Evolutionary conservation across 2,888 invertebrate species (phyloP), one percentile per base, ranked within the genome.

Genomic region (Euzophera pinguis): DNA sequence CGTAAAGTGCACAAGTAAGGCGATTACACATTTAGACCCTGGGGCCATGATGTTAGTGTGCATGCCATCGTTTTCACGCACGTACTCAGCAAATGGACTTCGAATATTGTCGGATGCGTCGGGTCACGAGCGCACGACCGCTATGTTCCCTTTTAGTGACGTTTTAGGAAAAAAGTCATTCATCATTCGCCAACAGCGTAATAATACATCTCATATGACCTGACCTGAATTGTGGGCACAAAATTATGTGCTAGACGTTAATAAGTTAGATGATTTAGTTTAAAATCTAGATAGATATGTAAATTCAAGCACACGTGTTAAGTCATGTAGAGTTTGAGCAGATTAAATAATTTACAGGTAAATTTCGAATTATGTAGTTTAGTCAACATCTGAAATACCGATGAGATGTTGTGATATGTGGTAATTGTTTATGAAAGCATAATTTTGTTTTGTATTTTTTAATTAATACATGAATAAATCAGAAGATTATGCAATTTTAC

Each of bases 91-190:
- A 73, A 81, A 83, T 81, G 75, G 77, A 72, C 71, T 74, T 64
- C 66, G 72, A 79, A 79, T 80, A 81, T 81, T 69, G 77, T 71
- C 65, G 75, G 77, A 80, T 74, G 75, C 78, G 76, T 77, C 79
- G 75, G 78, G 81, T 81, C 84, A 79, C 79, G 78, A 60, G 65
- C 63, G 65, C 77, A 78, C 79, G 79, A 73, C 69, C 68, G 59
- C 49, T 22, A 42, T 50, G 54, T 51, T 57, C 54, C 58, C 54
- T 56, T 39, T 52, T 39, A 53, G 59, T 56, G 63, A 61, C 60
- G 57, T 57, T 64, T 64, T 59, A 55, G 58, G 59, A 58, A 63
- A 66, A 69, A 74, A 67, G 64, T 71, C 71, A 78, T 80, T 73
- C 69, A 75, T 74, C 72, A 73, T 69, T 71, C 67, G 62, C 61